phyloP scores from a whole-genome alignment of 2,113 vertebrate species.

The Oxyura jamaicensis region DNA sequence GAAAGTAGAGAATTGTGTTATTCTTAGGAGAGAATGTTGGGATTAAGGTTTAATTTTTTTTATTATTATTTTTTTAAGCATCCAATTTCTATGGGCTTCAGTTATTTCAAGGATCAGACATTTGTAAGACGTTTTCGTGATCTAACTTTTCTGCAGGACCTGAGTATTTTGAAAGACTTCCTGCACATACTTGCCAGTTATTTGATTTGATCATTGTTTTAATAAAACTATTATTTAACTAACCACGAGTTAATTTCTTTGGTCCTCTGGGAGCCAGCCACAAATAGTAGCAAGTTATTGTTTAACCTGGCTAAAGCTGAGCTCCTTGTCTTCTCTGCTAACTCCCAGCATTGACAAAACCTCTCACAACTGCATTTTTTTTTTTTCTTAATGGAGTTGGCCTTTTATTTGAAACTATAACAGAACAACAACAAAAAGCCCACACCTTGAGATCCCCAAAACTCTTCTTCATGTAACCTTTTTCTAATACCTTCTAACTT shows the following conservation, averaged over 20 bases:
- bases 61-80: neutral
- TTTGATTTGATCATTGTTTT: constrained; percentile 69
- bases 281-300: constrained; percentile 71
- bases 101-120: constrained; percentile 49
- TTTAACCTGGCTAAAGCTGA: constrained; percentile 62
- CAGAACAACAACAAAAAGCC: no score
- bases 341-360: constrained; percentile 49
- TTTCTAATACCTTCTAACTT: neutral
- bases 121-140: constrained; percentile 47
- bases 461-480: neutral
- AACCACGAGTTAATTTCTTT: constrained; percentile 68
- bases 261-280: constrained; percentile 54
- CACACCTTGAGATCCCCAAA: neutral
- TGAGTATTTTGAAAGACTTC: constrained; percentile 62
- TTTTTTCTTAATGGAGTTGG: constrained; percentile 9
- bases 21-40: constrained; percentile 58
- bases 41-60: constrained; percentile 44
- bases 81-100: constrained; percentile 18
- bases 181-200: constrained; percentile 55
- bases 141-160: constrained; percentile 47
- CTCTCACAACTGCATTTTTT: neutral
- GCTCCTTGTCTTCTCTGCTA: constrained; percentile 37
- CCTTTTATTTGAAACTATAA: neutral
- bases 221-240: constrained; percentile 68
- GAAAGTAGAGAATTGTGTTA: constrained; percentile 55